Evolutionary conservation across 53 echinoderm and acorn worm species (phyloP).

Genomic region (Paracentrotus lividus): DNA sequence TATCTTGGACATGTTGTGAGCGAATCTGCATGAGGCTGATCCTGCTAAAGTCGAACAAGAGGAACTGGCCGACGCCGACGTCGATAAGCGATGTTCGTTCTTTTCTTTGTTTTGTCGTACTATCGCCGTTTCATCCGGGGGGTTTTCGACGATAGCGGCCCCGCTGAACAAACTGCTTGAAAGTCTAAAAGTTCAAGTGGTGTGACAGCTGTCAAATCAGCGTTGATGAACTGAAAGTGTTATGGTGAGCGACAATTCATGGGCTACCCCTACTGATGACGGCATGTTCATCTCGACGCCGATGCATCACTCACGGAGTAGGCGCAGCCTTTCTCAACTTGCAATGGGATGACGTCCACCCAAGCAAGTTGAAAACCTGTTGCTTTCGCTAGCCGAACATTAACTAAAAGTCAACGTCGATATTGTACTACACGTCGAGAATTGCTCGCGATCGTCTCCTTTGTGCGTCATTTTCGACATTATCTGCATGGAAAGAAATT

Average conservation of each 20-base stretch:
- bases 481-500: conserved; percentile 79
- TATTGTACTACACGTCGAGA: conserved; percentile 80
- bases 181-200: conserved; percentile 70
- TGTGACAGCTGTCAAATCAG: conserved; percentile 51
- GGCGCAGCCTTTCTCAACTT: conserved; percentile 68
- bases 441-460: conserved; percentile 73
- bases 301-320: too few species aligned
- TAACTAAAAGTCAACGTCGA: conserved; percentile 61
- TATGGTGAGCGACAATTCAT: conserved; percentile 52
- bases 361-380: conserved; percentile 77
- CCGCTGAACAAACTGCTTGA: conserved; percentile 54
- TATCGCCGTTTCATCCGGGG: conserved; percentile 64
- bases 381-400: conserved; percentile 77
- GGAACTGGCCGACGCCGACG: too few species aligned
- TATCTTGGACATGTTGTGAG: conserved; percentile 71
- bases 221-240: conserved; percentile 74
- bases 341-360: conserved; percentile 73
- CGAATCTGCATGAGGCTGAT: conserved; percentile 31
- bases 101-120: conserved; percentile 69
- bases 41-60: conserved; percentile 67
- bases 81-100: conserved; percentile 55
- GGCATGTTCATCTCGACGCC: conserved; percentile 52
- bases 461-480: conserved; percentile 75
- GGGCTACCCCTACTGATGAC: conserved; percentile 60
- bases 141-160: conserved; percentile 61